Base-by-base conservation (phyloP, 1,140 invertebrate genomes). In the Ceratina calcarata region DNA sequence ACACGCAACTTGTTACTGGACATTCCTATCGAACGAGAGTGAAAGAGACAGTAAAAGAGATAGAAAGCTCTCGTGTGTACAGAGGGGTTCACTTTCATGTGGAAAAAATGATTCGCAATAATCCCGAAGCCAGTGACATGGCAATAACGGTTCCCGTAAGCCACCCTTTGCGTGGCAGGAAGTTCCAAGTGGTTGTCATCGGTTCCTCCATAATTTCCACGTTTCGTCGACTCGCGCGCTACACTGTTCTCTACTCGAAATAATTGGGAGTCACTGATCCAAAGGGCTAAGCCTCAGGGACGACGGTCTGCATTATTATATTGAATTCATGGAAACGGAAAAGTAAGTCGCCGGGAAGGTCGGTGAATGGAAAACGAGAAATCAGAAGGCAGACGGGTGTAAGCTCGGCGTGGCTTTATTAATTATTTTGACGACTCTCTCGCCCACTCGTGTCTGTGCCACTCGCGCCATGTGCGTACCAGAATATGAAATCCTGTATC, bases 91-190 rank as follows among this genome's bases (percentile, higher is more conserved):
- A 88, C 82, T 90, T 90, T 91, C 89, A 90, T 89, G 89, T 81
- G 87, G 86, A 89, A 89, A 89, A 91, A 90, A 88, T 90, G 86
- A 90, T 89, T 91, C 89, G 87, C 86, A 87, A 90, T 91, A 91
- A 90, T 91, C 90, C 85, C 32, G 82, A 84, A 90, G 90, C 88
- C 87, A 80, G 89, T 90, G 88, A 89, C 86, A 90, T 71, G 87
- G 88, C 84, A 90, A 90, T 91, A 91, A 90, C 80, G 82, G 58
- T 88, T 89, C 80, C 76, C 79, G 75, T 89, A 85, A 89, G 84
- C 83, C 83, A 90, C 86, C 88, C 89, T 88, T 87, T 13, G 62
- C 78, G 61, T 20, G 61, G 53, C 12, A 75, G 51, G 53, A 78
- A 65, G 72, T 75, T 73, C 20, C 57, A 70, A 83, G 75, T 16